Evolutionary conservation across 2,888 invertebrate genomes (phyloP).

Genomic region (Drosophila austrosaltans): DNA sequence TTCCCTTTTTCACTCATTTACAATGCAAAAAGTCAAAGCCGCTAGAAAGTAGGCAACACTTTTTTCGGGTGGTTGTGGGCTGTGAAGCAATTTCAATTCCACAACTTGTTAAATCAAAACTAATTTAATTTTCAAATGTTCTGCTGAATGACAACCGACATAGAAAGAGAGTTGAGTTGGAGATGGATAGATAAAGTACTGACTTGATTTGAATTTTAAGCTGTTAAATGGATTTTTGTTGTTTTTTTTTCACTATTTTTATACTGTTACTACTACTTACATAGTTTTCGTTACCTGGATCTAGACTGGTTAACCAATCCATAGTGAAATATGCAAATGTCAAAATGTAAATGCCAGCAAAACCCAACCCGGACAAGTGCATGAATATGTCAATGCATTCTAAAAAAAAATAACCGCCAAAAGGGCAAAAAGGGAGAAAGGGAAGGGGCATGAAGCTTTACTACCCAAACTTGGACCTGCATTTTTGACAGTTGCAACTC

Average conservation of each 20-base stretch:
- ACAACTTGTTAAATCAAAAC: slow-evolving; percentile 56
- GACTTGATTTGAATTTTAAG: slow-evolving; percentile 40
- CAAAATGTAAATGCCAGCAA: slow-evolving; percentile 65
- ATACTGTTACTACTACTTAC: neutral
- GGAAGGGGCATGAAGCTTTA: slow-evolving; percentile 15
- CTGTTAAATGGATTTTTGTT: slow-evolving; percentile 67
- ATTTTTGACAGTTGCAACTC: slow-evolving; percentile 70
- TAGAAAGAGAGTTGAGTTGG: slow-evolving; percentile 26
- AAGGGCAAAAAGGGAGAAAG: neutral
- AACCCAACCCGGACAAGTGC: slow-evolving; percentile 42
- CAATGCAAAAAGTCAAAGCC: slow-evolving; percentile 54
- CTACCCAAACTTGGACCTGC: slow-evolving; percentile 50
- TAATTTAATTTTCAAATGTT: slow-evolving; percentile 50
- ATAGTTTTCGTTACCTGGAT: slow-evolving; percentile 20
- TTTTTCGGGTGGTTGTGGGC: slow-evolving; percentile 15
- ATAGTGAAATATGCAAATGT: slow-evolving; percentile 69
- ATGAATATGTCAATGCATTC: slow-evolving; percentile 70
- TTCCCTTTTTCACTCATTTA: slow-evolving; percentile 46
- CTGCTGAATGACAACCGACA: slow-evolving; percentile 24
- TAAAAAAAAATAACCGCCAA: neutral
- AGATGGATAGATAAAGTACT: slow-evolving; percentile 29
- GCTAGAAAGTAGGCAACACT: slow-evolving; percentile 55
- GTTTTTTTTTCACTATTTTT: neutral
- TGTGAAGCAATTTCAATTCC: neutral
- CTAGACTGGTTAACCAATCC: slow-evolving; percentile 64